These are phyloP conservation scores for Aphyosemion australe DNA, from an alignment of 2,113 vertebrate genomes.

Conservation along the genomic window DNA sequence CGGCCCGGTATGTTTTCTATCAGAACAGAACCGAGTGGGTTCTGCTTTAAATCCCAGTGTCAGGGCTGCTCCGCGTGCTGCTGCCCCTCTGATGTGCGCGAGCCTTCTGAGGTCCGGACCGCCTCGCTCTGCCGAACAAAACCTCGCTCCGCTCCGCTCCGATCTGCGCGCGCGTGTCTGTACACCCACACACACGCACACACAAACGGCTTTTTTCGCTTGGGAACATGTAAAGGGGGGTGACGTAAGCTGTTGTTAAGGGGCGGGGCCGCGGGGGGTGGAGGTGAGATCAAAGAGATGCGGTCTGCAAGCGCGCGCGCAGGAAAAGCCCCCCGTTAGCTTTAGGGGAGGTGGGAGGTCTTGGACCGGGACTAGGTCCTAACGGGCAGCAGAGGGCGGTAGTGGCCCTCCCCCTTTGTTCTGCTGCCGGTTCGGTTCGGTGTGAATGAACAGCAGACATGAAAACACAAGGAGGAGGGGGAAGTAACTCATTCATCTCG, in stretches of 20 bases:
- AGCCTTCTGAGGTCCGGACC: conserved; percentile 87
- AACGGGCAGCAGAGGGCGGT: conserved; percentile 56
- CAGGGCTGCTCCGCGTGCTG: conserved; percentile 47
- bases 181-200: too few species aligned
- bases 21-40: too few species aligned
- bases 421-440: not conserved
- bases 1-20: too few species aligned
- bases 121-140: conserved; percentile 87
- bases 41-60: conserved; percentile 10
- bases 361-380: not conserved
- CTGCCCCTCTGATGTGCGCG: conserved; percentile 80
- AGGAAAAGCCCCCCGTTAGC: conserved; percentile 39
- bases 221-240: conserved; percentile 13
- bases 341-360: conserved; percentile 73
- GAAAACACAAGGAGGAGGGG: conserved; percentile 12
- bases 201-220: not conserved
- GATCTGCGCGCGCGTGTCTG: not conserved
- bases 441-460: conserved; percentile 34
- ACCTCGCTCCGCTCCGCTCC: conserved; percentile 72
- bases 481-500: too few species aligned
- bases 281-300: conserved; percentile 85
- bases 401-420: not conserved
- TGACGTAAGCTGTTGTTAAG: conserved; percentile 95
- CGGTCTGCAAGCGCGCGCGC: conserved; percentile 81
- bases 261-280: conserved; percentile 55